phyloP scores from a whole-genome alignment of 2,113 vertebrate species.

The Passer montanus region DNA sequence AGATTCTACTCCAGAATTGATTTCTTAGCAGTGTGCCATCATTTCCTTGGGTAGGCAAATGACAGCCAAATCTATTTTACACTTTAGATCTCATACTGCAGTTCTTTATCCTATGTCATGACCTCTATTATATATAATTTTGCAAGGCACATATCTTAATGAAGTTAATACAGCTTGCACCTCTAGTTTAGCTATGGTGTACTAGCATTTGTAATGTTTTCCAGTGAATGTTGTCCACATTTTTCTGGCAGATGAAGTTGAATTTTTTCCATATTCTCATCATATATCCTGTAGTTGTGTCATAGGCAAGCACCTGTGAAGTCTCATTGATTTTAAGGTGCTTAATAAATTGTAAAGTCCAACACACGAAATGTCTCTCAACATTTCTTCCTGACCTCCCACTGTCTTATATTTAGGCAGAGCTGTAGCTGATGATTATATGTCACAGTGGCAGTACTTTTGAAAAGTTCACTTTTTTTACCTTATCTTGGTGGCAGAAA shows the following conservation, averaged over 20 bases:
- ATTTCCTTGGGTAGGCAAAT: neutral
- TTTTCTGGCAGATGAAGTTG: neutral
- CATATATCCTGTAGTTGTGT: neutral
- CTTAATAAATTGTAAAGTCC: neutral
- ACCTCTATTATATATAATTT: neutral
- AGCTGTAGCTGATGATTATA: neutral
- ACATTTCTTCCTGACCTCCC: slow-evolving; percentile 1
- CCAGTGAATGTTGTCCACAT: neutral
- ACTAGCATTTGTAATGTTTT: neutral
- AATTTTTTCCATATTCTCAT: neutral
- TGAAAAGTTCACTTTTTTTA: neutral
- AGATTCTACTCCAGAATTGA: neutral
- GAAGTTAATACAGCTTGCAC: neutral
- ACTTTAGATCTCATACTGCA: neutral
- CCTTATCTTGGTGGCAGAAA: neutral
- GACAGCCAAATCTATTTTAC: neutral
- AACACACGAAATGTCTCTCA: neutral
- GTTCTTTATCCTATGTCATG: neutral
- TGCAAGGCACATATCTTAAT: neutral
- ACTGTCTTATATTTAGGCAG: neutral
- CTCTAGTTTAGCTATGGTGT: neutral
- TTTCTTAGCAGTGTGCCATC: neutral
- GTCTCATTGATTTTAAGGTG: neutral
- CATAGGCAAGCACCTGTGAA: neutral
- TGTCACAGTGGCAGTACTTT: neutral